Evolutionary conservation across 2,888 invertebrate genomes (phyloP), one percentile per base, ranked within the genome.

Genomic region (Harpalus rubripes): DNA sequence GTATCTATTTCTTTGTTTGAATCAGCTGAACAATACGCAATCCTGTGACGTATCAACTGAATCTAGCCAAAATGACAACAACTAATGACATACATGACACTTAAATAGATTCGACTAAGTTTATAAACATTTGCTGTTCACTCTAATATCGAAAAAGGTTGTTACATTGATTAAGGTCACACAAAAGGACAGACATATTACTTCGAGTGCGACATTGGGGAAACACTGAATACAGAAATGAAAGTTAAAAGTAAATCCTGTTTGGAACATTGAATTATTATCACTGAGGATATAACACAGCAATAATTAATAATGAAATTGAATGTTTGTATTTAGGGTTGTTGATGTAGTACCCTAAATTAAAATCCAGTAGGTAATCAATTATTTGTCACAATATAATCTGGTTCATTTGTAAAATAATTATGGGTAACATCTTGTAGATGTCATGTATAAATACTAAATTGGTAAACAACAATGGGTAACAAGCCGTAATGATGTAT

Each of bases 11-110:
- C 72, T 74, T 74, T 72, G 52, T 74, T 74, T 12, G 41, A 74
- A 41, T 74, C 72, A 74, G 72, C 72, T 74, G 72, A 15, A 16
- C 41, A 44, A 32, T 52, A 52, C 68, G 32, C 68, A 39, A 68
- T 32, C 68, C 16, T n/a, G 44, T 74, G 72, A 74, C 72, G 72
- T 44, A 74, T 52, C 8, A 10, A 5, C 44, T 7, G 41, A 44
- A 74, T 44, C 44, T 41, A 74, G 44, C 72, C 72, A 74, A 74
- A 74, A 44, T 18, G 72, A 44, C 18, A 44, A 18, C 72, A 18
- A 74, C 41, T 41, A 44, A 74, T 74, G 44, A 68, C 68, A 65
- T 65, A 65, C 26, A 39, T 68, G 72, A 74, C 72, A 22, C 72
- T 44, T 44, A 39, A 68, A 68, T 68, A 74, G 72, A 44, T 44